These are phyloP conservation scores for Mastomys coucha DNA, from an alignment of 2,113 vertebrate genomes.

Conservation along the genomic window DNA sequence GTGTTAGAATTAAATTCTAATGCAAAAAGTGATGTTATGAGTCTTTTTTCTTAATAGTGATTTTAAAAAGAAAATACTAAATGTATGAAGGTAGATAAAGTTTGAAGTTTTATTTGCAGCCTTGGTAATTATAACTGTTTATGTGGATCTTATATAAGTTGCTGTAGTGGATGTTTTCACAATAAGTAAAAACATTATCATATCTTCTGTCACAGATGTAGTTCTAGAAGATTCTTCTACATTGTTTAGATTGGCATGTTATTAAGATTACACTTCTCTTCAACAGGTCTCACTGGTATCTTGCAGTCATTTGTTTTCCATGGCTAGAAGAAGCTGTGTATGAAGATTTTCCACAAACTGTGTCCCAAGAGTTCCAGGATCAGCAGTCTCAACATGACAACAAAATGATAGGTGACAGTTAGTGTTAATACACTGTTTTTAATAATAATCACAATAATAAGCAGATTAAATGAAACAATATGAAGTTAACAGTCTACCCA, in stretches of 20 bases:
- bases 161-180: not conserved
- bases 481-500: constrained; percentile 61
- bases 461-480: constrained; percentile 41
- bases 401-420: constrained; percentile 60
- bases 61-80: not conserved
- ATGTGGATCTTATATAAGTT: constrained; percentile 26
- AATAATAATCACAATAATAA: constrained; percentile 54
- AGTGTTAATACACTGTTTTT: constrained; percentile 66
- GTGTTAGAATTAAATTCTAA: constrained; percentile 21
- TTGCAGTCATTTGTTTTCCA: constrained; percentile 97
- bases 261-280: constrained; percentile 60
- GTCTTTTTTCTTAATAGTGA: constrained; percentile 34
- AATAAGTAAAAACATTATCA: constrained; percentile 28
- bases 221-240: not conserved
- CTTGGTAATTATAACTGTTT: not conserved
- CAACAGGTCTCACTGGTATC: constrained; percentile 96
- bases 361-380: constrained; percentile 9
- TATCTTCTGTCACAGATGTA: constrained; percentile 12
- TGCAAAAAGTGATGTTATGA: not conserved
- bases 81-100: not conserved
- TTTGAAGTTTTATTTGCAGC: not conserved
- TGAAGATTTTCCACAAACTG: constrained; percentile 83
- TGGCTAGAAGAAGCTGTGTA: constrained; percentile 90
- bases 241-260: constrained; percentile 26
- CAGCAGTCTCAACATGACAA: constrained; percentile 52